These are phyloP conservation scores for Venustoraphidia nigricollis DNA, from an alignment of 2,888 invertebrate species.

Conservation along the genomic window DNA sequence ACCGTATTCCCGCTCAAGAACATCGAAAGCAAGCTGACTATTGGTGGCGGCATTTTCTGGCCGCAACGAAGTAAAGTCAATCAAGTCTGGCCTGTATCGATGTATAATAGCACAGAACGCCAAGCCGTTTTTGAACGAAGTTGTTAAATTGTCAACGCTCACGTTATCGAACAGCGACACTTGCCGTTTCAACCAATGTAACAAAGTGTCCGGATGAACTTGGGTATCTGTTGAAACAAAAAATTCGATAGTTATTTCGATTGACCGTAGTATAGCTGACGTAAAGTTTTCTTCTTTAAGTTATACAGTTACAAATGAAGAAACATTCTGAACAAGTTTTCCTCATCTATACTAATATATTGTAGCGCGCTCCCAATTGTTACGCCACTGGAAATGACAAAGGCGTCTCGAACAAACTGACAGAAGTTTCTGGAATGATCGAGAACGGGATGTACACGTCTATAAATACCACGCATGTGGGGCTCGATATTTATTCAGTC, in stretches of 20 bases:
- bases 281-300: too few relatives aligned
- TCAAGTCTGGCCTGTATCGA: slow-evolving; percentile 80
- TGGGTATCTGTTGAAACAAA: slow-evolving; percentile 37
- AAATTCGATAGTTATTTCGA: background rate
- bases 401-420: too few relatives aligned
- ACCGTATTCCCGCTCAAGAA: slow-evolving; percentile 72
- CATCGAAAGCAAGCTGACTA: slow-evolving; percentile 72
- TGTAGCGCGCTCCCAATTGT: too few relatives aligned
- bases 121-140: slow-evolving; percentile 51
- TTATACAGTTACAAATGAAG: too few relatives aligned
- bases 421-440: too few relatives aligned
- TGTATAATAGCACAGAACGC: slow-evolving; percentile 59
- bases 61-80: slow-evolving; percentile 54
- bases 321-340: too few relatives aligned
- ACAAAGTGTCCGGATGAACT: slow-evolving; percentile 56
- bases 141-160: slow-evolving; percentile 46
- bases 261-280: background rate
- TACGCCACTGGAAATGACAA: too few relatives aligned
- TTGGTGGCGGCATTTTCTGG: slow-evolving; percentile 48
- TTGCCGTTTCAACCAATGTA: slow-evolving; percentile 64
- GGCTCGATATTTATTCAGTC: too few relatives aligned
- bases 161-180: slow-evolving; percentile 45
- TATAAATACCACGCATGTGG: too few relatives aligned
- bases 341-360: too few relatives aligned
- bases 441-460: too few relatives aligned